Evolutionary conservation across 1,140 invertebrate genomes (phyloP).

Genomic region (Leucophenga varia): DNA sequence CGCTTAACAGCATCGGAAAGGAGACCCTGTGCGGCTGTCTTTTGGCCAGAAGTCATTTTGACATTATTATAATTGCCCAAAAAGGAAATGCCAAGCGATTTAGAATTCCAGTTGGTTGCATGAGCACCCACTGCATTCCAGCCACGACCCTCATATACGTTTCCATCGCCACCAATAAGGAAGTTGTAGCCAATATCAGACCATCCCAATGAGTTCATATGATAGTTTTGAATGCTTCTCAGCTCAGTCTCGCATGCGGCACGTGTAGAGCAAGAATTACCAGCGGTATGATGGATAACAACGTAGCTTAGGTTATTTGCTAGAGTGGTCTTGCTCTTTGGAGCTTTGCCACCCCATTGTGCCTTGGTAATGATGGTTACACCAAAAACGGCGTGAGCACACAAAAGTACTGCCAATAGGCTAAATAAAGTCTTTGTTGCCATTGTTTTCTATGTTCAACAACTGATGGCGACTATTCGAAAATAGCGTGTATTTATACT

Average conservation of each 20-base stretch:
- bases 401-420: too few relatives aligned
- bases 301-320: conserved; percentile 66
- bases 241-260: conserved; percentile 58
- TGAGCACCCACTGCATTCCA: conserved; percentile 67
- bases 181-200: conserved; percentile 68
- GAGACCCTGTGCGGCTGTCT: conserved; percentile 58
- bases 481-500: too few relatives aligned
- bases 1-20: conserved; percentile 61
- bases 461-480: too few relatives aligned
- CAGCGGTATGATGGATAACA: conserved; percentile 70
- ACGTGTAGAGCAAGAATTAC: conserved; percentile 57
- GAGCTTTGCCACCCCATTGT: conserved; percentile 63
- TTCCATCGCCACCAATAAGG: conserved; percentile 57
- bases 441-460: too few relatives aligned
- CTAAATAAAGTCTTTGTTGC: too few relatives aligned
- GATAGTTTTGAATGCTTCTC: conserved; percentile 60
- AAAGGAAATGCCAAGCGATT: conserved; percentile 65
- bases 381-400: not conserved
- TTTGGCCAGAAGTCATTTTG: conserved; percentile 1
- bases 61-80: conserved; percentile 58
- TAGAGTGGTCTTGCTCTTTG: conserved; percentile 53
- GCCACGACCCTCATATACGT: conserved; percentile 66
- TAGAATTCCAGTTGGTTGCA: conserved; percentile 63
- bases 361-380: conserved; percentile 55
- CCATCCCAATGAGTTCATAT: conserved; percentile 63